Base-by-base conservation (phyloP, 2,888 invertebrate genomes). In the Neoascia interrupta region DNA sequence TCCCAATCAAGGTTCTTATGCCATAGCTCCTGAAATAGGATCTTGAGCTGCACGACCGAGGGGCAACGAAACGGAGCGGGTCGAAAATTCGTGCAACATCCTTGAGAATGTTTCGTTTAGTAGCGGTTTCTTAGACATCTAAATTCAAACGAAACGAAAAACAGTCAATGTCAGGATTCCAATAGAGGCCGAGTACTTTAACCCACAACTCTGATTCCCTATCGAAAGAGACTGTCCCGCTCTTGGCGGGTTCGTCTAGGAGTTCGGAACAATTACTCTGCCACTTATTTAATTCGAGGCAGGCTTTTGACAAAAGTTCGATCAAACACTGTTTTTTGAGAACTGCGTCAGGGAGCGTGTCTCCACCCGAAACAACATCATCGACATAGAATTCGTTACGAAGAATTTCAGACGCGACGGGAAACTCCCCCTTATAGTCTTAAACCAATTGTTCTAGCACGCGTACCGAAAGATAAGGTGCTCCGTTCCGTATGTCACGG, bases 371-470 rank as follows among this genome's bases (percentile, higher is more conserved):
- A 23, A 15, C 26, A 3, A 26, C 45, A 43, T 49, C 6, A 3
- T 34, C 49, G 0, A 49, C 49, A 34, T 49, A 49, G 6, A 49
- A 75, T 43, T 75, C 75, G 15, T 47, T 45, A 13, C 15, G 10
- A 1, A 66, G 23, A 8, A 75, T 36, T 11, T 47, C 47, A 10
- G 47, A 19, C 19, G 76, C 80, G 23, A 47, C 10, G 10, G 79
- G 80, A 56, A n/a, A n/a, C 3, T 54, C 26, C 5, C 56, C 11
- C 1, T 10, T 28, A 64, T 83, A 75, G 26, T 70, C 54, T 5
- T 23, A 37, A 1, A 74, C 82, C n/a, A 83, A 34, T 34, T 75
- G 47, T 41, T 81, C 53, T 5, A 82, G 15, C 19, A n/a, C 47
- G 37, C 23, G 63, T 53, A 37, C 43, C 15, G 43, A n/a, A n/a